These are phyloP conservation scores for Agrochola macilenta DNA, from an alignment of 2,888 invertebrate species.

Conservation along the genomic window DNA sequence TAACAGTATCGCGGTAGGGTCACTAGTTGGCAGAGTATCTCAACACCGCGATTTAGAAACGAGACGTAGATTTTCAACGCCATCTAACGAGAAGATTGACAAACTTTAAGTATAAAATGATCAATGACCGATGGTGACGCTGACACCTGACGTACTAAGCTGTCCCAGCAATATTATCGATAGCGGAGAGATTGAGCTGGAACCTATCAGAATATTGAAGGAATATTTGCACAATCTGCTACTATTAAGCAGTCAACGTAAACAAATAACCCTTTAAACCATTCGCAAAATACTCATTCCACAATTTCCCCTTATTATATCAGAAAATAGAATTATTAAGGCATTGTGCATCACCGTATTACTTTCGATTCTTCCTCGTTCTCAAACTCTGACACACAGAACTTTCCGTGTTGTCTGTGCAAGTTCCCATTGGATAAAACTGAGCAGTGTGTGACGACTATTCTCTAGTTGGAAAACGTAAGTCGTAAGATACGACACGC, in stretches of 20 bases:
- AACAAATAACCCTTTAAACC: slow-evolving; percentile 41
- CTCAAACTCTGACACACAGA: slow-evolving; percentile 22
- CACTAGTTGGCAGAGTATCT: slow-evolving; percentile 18
- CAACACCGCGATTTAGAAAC: slow-evolving; percentile 26
- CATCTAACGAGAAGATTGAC: slow-evolving; percentile 13
- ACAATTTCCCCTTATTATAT: slow-evolving; percentile 49
- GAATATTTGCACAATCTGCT: not conserved
- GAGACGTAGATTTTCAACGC: not conserved
- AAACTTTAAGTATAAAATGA: not conserved
- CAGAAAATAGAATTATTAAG: slow-evolving; percentile 64
- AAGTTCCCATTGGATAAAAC: not conserved
- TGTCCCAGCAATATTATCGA: not conserved
- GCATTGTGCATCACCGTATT: slow-evolving; percentile 56
- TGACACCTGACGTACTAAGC: not conserved
- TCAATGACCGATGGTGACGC: not conserved
- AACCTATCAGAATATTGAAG: not conserved
- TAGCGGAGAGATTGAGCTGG: not conserved
- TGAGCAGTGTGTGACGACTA: slow-evolving; percentile 30
- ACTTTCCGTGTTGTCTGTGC: slow-evolving; percentile 35
- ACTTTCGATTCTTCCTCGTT: slow-evolving; percentile 67
- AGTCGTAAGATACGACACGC: slow-evolving; percentile 68
- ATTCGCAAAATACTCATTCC: slow-evolving; percentile 45
- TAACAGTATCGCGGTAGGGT: not conserved
- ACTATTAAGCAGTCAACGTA: slow-evolving; percentile 23
- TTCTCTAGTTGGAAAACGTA: slow-evolving; percentile 52